Percentiles rank a stretch among this genome's conserved stretches.
These are phyloP conservation scores for Akabosia matsudoensis DNA, from an alignment of 1,140 invertebrate species.

Conservation along the genomic window DNA sequence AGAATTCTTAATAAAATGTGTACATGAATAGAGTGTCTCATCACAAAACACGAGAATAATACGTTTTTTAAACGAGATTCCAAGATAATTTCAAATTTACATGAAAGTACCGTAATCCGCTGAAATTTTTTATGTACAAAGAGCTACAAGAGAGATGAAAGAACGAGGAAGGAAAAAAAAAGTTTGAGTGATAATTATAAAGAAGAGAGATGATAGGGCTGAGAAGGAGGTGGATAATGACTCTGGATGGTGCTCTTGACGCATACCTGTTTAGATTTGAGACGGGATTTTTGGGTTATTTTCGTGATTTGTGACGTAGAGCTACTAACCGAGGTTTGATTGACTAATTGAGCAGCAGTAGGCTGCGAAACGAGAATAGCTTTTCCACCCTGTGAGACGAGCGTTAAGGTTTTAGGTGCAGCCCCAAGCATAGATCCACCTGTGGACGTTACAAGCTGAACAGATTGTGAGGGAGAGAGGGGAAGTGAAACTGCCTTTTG, in stretches of 20 bases:
- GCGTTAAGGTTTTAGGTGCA: neutral
- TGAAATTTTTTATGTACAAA: too few relatives aligned
- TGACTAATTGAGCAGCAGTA: neutral
- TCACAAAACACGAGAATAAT: neutral
- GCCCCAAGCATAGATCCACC: neutral
- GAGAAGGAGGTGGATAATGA: too few relatives aligned
- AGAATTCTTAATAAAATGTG: too few relatives aligned
- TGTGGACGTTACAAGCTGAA: neutral
- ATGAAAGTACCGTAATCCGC: neutral
- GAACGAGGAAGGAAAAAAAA: neutral
- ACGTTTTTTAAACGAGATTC: too few relatives aligned
- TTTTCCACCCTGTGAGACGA: neutral
- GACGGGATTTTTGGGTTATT: neutral
- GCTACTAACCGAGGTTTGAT: slow-evolving; percentile 6
- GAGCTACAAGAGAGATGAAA: neutral
- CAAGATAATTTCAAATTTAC: too few relatives aligned
- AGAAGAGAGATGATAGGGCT: neutral
- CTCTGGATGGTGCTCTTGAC: neutral
- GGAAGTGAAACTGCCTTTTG: neutral
- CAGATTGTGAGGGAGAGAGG: neutral
- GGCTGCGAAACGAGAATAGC: neutral
- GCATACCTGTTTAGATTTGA: slow-evolving; percentile 9
- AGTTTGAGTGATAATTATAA: neutral
- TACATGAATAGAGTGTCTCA: neutral
- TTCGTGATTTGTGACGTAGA: slow-evolving; percentile 2